Base-by-base conservation (phyloP, 2,888 invertebrate genomes). In the Glaucopsyche alexis region DNA sequence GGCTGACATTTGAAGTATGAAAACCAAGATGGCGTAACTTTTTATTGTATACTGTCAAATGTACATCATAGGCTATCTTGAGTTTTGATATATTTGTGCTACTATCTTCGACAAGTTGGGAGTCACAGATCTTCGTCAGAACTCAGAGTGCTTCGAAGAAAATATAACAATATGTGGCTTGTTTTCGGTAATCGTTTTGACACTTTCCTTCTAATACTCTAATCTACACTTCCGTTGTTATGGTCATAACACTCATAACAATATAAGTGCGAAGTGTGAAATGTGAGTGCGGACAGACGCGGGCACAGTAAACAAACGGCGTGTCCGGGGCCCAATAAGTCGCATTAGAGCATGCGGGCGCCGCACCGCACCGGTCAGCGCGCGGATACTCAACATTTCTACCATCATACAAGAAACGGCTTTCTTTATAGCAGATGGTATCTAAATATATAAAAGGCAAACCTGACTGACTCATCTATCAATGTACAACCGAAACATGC, bases 261-360 rank as follows among this genome's bases (percentile, higher is more conserved):
- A 60, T 71, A 45, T 60, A 60, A 71, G 55, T 55, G 60, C 45
- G 60, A 71, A 60, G 71, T 71, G 45, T 55, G 45, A 11, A 9
- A 71, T 55, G 71, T 71, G 52, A 49, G 74, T 71, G 79, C 72
- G 81, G 84, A 83, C 85, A 82, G 82, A 83, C 82, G 84, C 81
- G 72, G 73, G 83, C 82, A 84, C 81, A 71, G 72, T 77, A 86
- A 87, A 82, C 84, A 87, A 87, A 85, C 81, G 84, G 88, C 88
- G 88, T 88, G 82, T 76, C 77, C 78, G 77, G 84, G 84, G 84
- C 84, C 84, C 85, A 79, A 84, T 90, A 90, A 90, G 86, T 85
- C 85, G 81, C 80, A 86, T 85, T 86, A 87, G 78, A 77, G 76
- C 83, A 88, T 88, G 89, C 88, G 89, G 89, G 90, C 81, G 79